Evolutionary conservation across 2,113 vertebrate genomes (phyloP), one percentile per base, ranked within the genome.

Genomic region (Columbina picui): DNA sequence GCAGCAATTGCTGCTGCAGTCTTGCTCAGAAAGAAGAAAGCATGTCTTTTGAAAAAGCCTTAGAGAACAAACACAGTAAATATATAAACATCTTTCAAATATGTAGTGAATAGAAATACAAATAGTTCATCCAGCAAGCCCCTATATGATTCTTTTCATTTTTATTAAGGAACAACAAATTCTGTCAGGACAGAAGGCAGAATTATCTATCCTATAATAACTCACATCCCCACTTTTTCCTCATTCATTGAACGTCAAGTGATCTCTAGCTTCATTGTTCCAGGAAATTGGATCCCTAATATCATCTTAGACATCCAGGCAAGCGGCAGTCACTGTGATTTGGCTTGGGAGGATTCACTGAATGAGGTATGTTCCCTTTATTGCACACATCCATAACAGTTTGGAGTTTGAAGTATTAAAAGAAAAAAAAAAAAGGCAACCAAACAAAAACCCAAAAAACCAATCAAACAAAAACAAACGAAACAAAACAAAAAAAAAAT

Each of bases 251-350:
- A 50, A 18, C 43, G 59, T 71, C 57, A 85, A 92, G 23, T 95
- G 78, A 92, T 61, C 2, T 1, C 32, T 36, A 53, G 49, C 65
- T 93, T 70, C 45, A 19, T 85, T 90, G 7, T 97, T 98, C 67
- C 94, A 99, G 99, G 97, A 86, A 89, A 97, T 69, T 79, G 96
- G 73, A 84, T 80, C 57, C 98, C 98, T 78, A 98, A 87, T 52
- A 96, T 99, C 74, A 96, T 99, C 94, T 96, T 99, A 93, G 98
- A 99, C 87, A 84, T 99, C 84, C 99, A 97, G 63, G 97, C 98
- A 64, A 99, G 97, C 53, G 98, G 98, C 70, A 98, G 98, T 96
- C 99, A 99, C 50, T 97, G 98, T 69, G 97, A 98, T 80, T 98
- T 98, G 45, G 97, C 98, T 36, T 98, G 98, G 97, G 98, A 99